phyloP scores from a whole-genome alignment of 2,113 vertebrate genomes.

The Xenopus laevis region DNA sequence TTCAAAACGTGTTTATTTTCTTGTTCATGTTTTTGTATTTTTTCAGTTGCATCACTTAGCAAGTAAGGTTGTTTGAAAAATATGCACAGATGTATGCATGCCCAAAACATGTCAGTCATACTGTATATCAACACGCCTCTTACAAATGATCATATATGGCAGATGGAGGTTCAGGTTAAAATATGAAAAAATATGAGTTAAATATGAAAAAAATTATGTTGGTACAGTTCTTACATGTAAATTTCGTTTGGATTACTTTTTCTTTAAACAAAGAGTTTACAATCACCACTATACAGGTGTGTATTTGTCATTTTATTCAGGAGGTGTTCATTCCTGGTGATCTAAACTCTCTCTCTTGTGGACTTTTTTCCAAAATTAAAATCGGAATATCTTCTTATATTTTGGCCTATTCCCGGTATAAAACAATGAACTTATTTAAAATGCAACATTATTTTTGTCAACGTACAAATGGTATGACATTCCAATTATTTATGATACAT shows the following conservation, averaged over 20 bases:
- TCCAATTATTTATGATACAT: neutral
- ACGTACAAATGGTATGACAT: neutral
- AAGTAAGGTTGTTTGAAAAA: neutral
- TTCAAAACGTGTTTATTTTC: neutral
- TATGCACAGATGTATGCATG: conserved; percentile 5
- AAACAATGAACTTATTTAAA: neutral
- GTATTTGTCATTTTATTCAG: too few species aligned
- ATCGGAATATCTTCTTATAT: too few species aligned
- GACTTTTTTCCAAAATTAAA: too few species aligned
- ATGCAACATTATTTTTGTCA: neutral
- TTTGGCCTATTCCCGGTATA: too few species aligned
- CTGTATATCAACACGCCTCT: neutral
- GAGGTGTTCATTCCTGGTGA: too few species aligned
- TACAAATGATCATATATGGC: neutral
- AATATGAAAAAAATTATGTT: too few species aligned
- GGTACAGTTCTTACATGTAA: too few species aligned
- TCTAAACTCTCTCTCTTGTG: too few species aligned
- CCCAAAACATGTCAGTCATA: neutral
- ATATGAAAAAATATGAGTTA: too few species aligned
- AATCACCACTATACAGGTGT: too few species aligned
- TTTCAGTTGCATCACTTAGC: neutral
- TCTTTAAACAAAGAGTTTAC: too few species aligned
- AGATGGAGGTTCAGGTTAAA: neutral
- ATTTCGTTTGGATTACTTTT: too few species aligned
- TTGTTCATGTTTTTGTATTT: neutral